phyloP scores from a whole-genome alignment of 2,797 vertebrate species.

The Distichodus sexfasciatus region DNA sequence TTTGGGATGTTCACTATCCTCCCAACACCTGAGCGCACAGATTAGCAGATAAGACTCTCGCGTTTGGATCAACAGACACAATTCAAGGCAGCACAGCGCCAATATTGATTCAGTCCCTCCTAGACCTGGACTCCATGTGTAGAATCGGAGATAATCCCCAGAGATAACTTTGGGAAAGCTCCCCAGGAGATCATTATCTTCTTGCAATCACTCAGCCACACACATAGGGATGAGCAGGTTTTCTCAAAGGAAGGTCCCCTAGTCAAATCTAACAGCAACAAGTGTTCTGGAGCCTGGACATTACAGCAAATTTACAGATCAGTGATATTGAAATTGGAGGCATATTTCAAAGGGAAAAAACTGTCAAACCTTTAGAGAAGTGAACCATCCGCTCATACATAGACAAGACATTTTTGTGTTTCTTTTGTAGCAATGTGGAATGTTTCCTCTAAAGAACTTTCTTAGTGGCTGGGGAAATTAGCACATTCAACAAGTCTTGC shows the following conservation, averaged over 20 bases:
- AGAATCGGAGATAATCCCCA: slow-evolving; percentile 70
- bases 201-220: slow-evolving; percentile 60
- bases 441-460: not conserved
- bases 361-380: not conserved
- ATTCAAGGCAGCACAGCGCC: slow-evolving; percentile 63
- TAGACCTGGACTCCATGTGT: slow-evolving; percentile 67
- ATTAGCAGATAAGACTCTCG: slow-evolving; percentile 69
- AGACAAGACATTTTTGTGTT: not conserved
- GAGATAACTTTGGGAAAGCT: slow-evolving; percentile 65
- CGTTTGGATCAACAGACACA: slow-evolving; percentile 63
- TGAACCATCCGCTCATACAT: not conserved
- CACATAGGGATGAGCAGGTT: slow-evolving; percentile 46
- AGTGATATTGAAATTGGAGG: slow-evolving; percentile 1
- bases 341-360: not conserved
- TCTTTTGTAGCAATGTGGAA: slow-evolving; percentile 44
- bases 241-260: not conserved
- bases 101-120: slow-evolving; percentile 77
- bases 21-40: slow-evolving; percentile 72
- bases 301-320: not conserved
- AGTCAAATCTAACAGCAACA: slow-evolving; percentile 3
- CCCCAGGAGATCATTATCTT: slow-evolving; percentile 68
- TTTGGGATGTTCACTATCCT: slow-evolving; percentile 50
- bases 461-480: not conserved
- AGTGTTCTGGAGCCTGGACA: not conserved
- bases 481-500: slow-evolving; percentile 36